Conservation (phyloP, 2,113 vertebrate species). For the Aleadryas rufinucha region DNA sequence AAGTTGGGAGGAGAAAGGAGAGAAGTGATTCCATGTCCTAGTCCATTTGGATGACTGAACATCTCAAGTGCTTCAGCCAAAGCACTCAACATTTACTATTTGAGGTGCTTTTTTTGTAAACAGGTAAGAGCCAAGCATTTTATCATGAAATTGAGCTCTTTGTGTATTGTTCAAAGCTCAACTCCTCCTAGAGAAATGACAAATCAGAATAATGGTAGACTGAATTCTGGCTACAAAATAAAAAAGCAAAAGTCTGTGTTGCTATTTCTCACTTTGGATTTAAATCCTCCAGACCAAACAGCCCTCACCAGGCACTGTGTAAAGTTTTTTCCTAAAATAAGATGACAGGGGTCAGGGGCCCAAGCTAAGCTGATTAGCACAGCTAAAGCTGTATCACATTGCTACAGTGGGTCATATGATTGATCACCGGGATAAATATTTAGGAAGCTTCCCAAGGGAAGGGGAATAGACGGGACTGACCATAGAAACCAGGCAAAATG, state of each 20-base stretch:
- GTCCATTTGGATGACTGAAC: background rate
- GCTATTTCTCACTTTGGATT: constrained; percentile 24
- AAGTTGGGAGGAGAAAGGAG: background rate
- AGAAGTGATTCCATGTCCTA: background rate
- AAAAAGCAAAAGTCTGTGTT: background rate
- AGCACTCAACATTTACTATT: background rate
- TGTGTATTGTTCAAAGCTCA: background rate
- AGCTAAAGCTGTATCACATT: constrained; percentile 47
- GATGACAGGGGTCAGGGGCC: constrained; percentile 21
- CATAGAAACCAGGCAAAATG: background rate
- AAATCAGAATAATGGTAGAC: background rate
- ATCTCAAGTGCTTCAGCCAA: background rate
- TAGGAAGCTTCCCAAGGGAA: constrained; percentile 29
- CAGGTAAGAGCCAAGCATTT: background rate
- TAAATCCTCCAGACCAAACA: constrained; percentile 23
- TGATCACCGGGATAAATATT: background rate
- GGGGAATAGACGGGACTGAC: background rate
- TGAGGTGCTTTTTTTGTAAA: background rate
- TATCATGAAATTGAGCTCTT: background rate
- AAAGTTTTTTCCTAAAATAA: constrained; percentile 31
- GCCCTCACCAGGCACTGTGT: background rate
- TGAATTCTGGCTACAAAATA: background rate
- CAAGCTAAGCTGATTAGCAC: constrained; percentile 44
- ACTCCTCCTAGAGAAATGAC: background rate
- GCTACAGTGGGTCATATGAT: constrained; percentile 30